Conservation (phyloP, 2,113 vertebrate genomes). For the Sturnira hondurensis region DNA sequence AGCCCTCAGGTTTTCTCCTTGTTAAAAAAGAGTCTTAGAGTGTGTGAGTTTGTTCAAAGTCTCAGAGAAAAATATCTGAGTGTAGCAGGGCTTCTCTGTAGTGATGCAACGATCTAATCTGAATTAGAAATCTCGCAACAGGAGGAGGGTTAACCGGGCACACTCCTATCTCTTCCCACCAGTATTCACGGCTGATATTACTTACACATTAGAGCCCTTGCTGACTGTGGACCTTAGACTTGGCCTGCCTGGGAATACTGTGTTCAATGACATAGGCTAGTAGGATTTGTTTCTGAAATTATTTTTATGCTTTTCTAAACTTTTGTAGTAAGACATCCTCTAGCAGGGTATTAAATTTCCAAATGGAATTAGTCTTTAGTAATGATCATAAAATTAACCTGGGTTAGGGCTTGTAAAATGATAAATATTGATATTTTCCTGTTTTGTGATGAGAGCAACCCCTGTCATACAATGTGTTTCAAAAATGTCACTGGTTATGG, state of each 20-base stretch:
- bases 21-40: background rate
- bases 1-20: background rate
- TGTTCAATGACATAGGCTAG: background rate
- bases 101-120: background rate
- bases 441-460: background rate
- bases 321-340: background rate
- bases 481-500: background rate
- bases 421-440: background rate
- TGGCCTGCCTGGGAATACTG: background rate
- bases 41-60: background rate
- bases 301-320: background rate
- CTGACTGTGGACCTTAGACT: background rate
- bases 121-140: background rate
- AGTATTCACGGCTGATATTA: rapidly evolving
- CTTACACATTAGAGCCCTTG: background rate
- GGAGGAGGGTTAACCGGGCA: too few species aligned
- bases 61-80: background rate
- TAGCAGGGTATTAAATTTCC: background rate
- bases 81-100: background rate
- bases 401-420: background rate
- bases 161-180: rapidly evolving
- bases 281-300: background rate
- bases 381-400: background rate
- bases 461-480: background rate
- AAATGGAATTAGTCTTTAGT: background rate